These are phyloP conservation scores for Panagrolaimus sp. DNA, from an alignment of 1,140 invertebrate species.

Conservation along the genomic window DNA sequence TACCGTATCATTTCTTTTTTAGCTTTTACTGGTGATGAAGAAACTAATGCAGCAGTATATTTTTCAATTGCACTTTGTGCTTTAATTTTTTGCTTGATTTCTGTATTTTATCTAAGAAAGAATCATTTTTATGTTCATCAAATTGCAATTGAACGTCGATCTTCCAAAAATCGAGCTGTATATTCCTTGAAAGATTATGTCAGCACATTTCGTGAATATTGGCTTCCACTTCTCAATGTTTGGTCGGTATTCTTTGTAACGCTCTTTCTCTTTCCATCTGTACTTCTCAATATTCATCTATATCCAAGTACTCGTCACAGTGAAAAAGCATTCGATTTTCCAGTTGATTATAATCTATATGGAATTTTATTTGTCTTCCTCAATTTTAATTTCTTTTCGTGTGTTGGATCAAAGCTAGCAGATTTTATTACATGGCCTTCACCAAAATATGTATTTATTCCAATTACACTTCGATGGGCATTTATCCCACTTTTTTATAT, in stretches of 20 bases:
- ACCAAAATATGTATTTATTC: constrained; percentile 72
- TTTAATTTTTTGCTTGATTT: not conserved
- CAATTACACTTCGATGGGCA: constrained; percentile 71
- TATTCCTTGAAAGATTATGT: not conserved
- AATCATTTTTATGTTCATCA: not conserved
- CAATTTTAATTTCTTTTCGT: constrained; percentile 85
- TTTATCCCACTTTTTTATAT: constrained; percentile 84
- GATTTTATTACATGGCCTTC: constrained; percentile 66
- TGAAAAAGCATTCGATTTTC: constrained; percentile 29
- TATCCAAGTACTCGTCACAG: constrained; percentile 12
- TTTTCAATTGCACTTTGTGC: not conserved
- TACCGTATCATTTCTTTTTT: not conserved
- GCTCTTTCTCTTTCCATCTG: constrained; percentile 77
- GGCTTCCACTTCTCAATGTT: constrained; percentile 2
- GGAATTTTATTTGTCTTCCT: constrained; percentile 77
- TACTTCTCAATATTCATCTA: constrained; percentile 60
- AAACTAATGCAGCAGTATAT: not conserved
- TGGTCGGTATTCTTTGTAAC: constrained; percentile 78
- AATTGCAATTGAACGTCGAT: not conserved
- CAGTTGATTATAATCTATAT: constrained; percentile 65
- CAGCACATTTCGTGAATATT: not conserved
- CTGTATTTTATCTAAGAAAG: not conserved
- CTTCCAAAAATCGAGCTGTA: not conserved
- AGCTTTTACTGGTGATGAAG: not conserved
- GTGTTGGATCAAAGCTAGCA: constrained; percentile 80